phyloP scores from a whole-genome alignment of 2,888 invertebrate species.

The Tinea semifulvella region DNA sequence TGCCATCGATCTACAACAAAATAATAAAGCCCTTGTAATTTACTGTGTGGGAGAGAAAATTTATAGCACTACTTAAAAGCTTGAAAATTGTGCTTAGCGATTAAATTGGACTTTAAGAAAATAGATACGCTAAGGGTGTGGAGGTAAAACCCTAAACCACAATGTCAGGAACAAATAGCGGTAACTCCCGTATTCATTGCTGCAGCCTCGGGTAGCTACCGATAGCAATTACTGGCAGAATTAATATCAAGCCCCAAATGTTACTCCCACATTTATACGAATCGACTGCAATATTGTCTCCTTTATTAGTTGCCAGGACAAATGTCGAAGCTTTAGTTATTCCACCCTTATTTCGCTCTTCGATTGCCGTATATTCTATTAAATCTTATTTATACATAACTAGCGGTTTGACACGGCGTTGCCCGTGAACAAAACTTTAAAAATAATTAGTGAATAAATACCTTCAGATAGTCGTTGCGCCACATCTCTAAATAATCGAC shows the following conservation, averaged over 20 bases:
- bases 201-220: constrained; percentile 59
- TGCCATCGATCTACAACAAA: too few species aligned
- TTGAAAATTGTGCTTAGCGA: too few species aligned
- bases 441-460: too few species aligned
- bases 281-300: constrained; percentile 67
- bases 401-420: background rate
- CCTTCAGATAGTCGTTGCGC: too few species aligned
- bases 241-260: constrained; percentile 66
- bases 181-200: constrained; percentile 66
- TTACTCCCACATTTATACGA: constrained; percentile 63
- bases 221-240: constrained; percentile 66
- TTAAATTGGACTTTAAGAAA: constrained; percentile 41
- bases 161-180: constrained; percentile 65
- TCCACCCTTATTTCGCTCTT: constrained; percentile 44
- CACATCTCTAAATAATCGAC: too few species aligned
- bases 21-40: too few species aligned
- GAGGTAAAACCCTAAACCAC: constrained; percentile 61
- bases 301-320: constrained; percentile 63
- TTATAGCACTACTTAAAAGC: too few species aligned
- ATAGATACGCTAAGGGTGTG: constrained; percentile 51
- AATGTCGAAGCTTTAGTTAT: constrained; percentile 55
- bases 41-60: too few species aligned
- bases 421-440: too few species aligned
- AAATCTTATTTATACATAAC: too few species aligned
- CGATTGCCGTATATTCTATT: constrained; percentile 56